Evolutionary conservation across 2,888 invertebrate genomes (phyloP), one percentile per base, ranked within the genome.

Genomic region (Ctenicera cuprea): DNA sequence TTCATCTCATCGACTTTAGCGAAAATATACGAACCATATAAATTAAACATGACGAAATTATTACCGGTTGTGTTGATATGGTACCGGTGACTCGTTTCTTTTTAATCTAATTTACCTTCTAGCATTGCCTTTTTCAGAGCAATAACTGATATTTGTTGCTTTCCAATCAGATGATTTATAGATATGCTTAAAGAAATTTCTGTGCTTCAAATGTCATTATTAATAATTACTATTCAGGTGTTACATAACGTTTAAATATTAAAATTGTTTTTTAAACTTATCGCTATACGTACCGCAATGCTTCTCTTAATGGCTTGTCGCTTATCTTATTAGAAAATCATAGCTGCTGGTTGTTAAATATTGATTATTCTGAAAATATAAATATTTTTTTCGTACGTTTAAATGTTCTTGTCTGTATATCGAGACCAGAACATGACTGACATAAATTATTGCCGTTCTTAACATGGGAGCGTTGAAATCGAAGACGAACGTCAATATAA

Each of bases 391-490:
- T 33, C 8, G 33, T 33, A 9, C 33, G 33, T 33, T 33, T 33
- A 33, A 5, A 9, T 33, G 33, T 33, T 33, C 33, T 33, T 45
- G 45, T 18, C 14, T 45, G 45, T 45, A 41, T 18, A 14, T 14
- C 14, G 5, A 9, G 16, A 50, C 1, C 20, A 7, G 16, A 48
- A 48, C 48, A 48, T 48, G 48, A 16, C 48, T 26, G 26, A 48
- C 20, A 48, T 14, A 65, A 65, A 50, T 65, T 65, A 65, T 38
- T 65, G 50, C 48, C 11, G 50, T 50, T 65, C 64, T 12, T 52
- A 50, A 50, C 30, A 65, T 65, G 64, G 64, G 26, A 65, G 66
- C 52, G 50, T 66, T 52, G 66, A 66, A 66, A 66, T 66, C 66
- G 66, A 37, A 54, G 66, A 66, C 54, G 52, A 54, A 52, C 65